phyloP scores from a whole-genome alignment of 2,113 vertebrate species.

The Machaerirhynchus nigripectus region DNA sequence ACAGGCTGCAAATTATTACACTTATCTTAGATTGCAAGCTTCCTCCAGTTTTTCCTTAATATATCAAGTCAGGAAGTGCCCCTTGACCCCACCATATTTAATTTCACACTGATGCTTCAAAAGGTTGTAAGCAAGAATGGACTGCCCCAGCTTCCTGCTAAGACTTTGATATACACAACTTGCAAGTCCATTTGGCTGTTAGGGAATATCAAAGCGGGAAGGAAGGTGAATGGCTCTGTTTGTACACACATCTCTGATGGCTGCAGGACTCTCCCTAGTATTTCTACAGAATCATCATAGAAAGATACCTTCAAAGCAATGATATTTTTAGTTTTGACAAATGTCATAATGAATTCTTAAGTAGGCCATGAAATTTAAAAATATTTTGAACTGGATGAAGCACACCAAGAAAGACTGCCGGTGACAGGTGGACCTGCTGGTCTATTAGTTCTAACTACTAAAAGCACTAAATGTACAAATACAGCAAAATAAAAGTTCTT shows the following conservation, averaged over 20 bases:
- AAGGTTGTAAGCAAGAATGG: background rate
- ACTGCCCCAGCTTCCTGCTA: background rate
- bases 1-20: background rate
- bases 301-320: background rate
- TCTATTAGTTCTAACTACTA: background rate
- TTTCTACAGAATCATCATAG: fast-evolving
- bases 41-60: background rate
- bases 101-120: background rate
- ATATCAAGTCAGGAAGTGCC: background rate
- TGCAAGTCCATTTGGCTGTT: background rate
- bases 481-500: background rate
- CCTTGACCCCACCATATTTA: background rate
- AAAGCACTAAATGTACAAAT: background rate
- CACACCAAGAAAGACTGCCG: background rate
- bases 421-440: fast-evolving
- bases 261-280: background rate
- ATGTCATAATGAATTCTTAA: background rate
- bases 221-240: background rate
- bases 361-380: background rate
- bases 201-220: background rate
- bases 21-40: background rate
- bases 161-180: fast-evolving
- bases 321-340: background rate
- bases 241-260: background rate
- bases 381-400: background rate